A percentile compares a stretch with the other conserved stretches of the same genome.
phyloP scores from a whole-genome alignment of 1,140 invertebrate genomes.

The Sycophaga agraensis region DNA sequence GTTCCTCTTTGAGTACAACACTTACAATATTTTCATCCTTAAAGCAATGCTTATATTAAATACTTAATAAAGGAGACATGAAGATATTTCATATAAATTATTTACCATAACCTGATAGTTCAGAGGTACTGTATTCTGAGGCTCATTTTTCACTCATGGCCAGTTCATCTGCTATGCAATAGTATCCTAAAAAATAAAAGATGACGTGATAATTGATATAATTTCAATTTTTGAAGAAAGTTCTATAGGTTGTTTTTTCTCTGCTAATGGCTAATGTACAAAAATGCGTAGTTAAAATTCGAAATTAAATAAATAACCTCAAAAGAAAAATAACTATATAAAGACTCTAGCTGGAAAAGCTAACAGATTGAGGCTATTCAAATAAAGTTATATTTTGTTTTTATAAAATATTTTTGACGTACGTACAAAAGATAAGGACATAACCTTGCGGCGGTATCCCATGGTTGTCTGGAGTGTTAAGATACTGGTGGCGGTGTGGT shows the following conservation, averaged over 20 bases:
- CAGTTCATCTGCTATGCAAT: slow-evolving; percentile 36
- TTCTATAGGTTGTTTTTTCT: background rate
- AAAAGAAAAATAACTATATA: background rate
- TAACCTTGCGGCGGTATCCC: slow-evolving; percentile 9
- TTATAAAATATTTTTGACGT: too few species aligned
- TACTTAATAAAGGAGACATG: slow-evolving; percentile 25
- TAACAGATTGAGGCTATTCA: background rate
- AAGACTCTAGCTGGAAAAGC: background rate
- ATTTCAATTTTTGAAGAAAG: background rate
- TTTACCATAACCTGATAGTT: slow-evolving; percentile 48
- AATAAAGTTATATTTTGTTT: background rate
- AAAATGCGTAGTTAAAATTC: background rate
- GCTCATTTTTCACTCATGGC: slow-evolving; percentile 40
- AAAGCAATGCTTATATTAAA: slow-evolving; percentile 42
- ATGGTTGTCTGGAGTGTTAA: too few species aligned
- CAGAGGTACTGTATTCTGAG: slow-evolving; percentile 40
- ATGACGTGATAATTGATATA: background rate
- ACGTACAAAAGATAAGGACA: slow-evolving; percentile 15
- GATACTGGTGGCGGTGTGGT: too few species aligned
- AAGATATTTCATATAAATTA: slow-evolving; percentile 37
- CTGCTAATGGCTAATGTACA: background rate
- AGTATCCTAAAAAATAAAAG: background rate
- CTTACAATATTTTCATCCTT: slow-evolving; percentile 54
- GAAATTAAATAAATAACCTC: background rate
- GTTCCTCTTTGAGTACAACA: slow-evolving; percentile 51